A percentile compares a stretch with the other conserved stretches of the same genome.
These are phyloP conservation scores for Onychomys torridus DNA, from an alignment of 2,797 vertebrate genomes.

Conservation along the genomic window DNA sequence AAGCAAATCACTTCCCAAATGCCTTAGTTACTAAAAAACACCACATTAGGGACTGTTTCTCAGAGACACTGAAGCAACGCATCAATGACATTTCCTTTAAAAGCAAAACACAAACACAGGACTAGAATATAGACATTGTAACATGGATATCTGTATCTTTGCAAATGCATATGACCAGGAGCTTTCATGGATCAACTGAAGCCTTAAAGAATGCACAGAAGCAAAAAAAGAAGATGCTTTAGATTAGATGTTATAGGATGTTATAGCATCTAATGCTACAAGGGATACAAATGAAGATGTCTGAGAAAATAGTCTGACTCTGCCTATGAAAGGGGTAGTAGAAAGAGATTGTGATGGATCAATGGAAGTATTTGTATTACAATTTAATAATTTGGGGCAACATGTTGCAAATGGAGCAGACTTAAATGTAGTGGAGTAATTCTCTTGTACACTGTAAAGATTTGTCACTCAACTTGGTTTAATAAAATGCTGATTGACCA, in stretches of 20 bases:
- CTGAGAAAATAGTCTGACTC: neutral
- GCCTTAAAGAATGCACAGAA: neutral
- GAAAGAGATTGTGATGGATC: neutral
- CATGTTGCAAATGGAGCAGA: neutral
- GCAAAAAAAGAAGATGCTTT: conserved; percentile 2
- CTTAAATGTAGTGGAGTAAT: neutral
- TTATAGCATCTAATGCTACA: neutral
- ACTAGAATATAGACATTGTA: neutral
- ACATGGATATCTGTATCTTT: neutral
- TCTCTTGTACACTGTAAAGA: no score
- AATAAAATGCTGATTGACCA: no score
- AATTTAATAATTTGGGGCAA: neutral
- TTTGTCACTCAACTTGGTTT: no score
- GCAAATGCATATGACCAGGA: neutral
- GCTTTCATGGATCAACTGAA: neutral
- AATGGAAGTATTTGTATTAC: neutral
- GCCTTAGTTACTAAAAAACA: neutral
- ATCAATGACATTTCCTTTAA: neutral
- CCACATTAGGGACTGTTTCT: neutral
- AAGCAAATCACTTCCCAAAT: neutral
- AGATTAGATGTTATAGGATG: neutral
- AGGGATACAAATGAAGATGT: neutral
- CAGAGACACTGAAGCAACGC: neutral
- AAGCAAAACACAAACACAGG: neutral
- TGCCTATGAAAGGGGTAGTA: neutral